phyloP scores from a whole-genome alignment of 1,140 invertebrate genomes.

The roundworm (Caenorhabditis elegans) region DNA sequence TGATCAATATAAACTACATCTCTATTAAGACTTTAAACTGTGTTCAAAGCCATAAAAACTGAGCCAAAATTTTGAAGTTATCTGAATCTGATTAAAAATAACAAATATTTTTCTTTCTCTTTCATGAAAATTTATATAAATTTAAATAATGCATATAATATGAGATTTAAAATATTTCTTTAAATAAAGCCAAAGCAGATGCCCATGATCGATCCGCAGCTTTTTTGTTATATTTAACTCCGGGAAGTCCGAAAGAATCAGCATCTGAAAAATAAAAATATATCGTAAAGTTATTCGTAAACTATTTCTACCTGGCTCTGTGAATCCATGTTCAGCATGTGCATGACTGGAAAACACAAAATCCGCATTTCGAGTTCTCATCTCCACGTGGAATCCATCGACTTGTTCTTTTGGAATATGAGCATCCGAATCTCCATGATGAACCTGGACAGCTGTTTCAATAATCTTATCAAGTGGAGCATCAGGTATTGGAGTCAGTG shows the following conservation, averaged over 20 bases:
- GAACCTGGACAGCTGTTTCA: slow-evolving; percentile 36
- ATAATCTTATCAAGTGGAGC: slow-evolving; percentile 41
- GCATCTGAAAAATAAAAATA: background rate
- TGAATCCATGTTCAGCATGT: slow-evolving; percentile 56
- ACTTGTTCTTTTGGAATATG: slow-evolving; percentile 45
- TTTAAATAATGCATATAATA: no score
- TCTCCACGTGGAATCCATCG: slow-evolving; percentile 50
- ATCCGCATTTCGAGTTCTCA: slow-evolving; percentile 57
- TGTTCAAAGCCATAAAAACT: no score
- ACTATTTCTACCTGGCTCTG: slow-evolving; percentile 38
- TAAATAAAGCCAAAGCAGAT: background rate
- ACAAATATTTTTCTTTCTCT: no score
- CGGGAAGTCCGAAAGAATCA: slow-evolving; percentile 5
- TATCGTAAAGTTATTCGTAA: background rate
- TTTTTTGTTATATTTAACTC: slow-evolving; percentile 30
- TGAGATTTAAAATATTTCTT: slow-evolving; percentile 15
- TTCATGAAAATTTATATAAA: no score
- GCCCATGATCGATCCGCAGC: slow-evolving; percentile 32
- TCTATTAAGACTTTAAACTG: no score
- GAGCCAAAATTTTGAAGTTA: no score
- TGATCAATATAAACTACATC: no score
- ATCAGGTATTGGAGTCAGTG: slow-evolving; percentile 49
- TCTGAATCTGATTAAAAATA: no score
- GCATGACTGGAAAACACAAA: slow-evolving; percentile 54
- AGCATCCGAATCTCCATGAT: slow-evolving; percentile 58